A percentile compares a stretch with the other conserved stretches of the same genome.
phyloP scores from a whole-genome alignment of 1,140 invertebrate genomes.

The Sarcophaga peregrina region DNA sequence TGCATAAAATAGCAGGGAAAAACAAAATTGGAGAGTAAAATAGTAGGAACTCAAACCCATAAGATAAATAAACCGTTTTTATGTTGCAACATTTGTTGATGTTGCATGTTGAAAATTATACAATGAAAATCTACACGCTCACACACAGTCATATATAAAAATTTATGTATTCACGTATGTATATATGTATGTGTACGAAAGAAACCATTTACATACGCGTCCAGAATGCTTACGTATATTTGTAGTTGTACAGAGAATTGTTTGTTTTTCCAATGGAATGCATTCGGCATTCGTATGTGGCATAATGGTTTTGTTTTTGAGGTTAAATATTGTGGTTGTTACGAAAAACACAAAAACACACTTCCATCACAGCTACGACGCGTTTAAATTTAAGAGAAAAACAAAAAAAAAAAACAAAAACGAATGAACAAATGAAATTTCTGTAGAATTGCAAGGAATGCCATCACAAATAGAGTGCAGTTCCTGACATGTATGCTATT shows the following conservation, averaged over 20 bases:
- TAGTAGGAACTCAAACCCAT: too few relatives aligned
- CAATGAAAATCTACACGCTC: not conserved
- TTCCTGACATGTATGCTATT: too few relatives aligned
- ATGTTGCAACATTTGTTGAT: not conserved
- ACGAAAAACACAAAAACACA: too few relatives aligned
- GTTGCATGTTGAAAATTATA: not conserved
- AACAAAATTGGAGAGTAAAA: too few relatives aligned
- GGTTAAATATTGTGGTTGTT: slow-evolving; percentile 22
- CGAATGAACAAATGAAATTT: too few relatives aligned
- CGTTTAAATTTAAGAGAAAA: too few relatives aligned
- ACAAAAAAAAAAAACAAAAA: too few relatives aligned
- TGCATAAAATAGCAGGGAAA: too few relatives aligned
- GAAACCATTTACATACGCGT: not conserved
- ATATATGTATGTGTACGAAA: not conserved
- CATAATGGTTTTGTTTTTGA: slow-evolving; percentile 21
- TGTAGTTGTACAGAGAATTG: not conserved
- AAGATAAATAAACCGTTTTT: slow-evolving; percentile 3
- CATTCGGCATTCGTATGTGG: not conserved
- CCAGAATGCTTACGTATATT: too few relatives aligned
- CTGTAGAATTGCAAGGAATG: too few relatives aligned
- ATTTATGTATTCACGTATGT: not conserved
- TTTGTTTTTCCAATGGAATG: not conserved
- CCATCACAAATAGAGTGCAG: too few relatives aligned
- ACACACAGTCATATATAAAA: not conserved
- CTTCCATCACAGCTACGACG: too few relatives aligned